A percentile compares a stretch with the other conserved stretches of the same genome.
phyloP scores from a whole-genome alignment of 2,113 vertebrate species.

The Rhinoderma darwinii region DNA sequence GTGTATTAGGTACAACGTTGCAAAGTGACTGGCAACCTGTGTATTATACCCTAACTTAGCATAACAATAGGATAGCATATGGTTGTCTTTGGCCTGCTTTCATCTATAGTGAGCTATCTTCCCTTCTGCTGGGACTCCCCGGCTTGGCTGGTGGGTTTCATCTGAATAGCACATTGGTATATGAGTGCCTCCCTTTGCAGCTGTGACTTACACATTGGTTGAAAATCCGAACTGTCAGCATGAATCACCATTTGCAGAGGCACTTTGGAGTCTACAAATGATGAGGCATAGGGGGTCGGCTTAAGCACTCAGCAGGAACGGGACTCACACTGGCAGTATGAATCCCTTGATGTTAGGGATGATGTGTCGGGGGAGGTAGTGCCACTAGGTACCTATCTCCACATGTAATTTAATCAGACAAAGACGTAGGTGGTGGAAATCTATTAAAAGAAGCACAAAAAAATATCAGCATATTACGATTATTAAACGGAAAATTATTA shows the following conservation, averaged over 20 bases:
- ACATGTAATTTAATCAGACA: slow-evolving; percentile 4
- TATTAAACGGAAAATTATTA: background rate
- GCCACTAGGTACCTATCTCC: background rate
- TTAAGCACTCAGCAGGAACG: background rate
- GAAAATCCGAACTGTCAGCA: slow-evolving; percentile 20
- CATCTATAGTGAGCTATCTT: background rate
- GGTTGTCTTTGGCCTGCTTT: background rate
- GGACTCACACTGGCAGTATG: background rate
- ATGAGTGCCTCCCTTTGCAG: slow-evolving; percentile 8
- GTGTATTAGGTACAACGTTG: background rate
- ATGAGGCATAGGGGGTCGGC: slow-evolving; percentile 19
- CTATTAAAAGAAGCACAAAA: background rate
- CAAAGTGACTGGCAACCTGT: background rate
- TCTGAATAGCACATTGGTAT: background rate
- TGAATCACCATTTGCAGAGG: slow-evolving; percentile 17
- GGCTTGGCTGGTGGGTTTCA: background rate
- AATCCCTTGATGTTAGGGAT: slow-evolving; percentile 29
- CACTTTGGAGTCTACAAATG: background rate
- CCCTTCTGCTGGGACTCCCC: background rate
- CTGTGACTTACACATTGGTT: slow-evolving; percentile 8
- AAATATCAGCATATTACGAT: background rate
- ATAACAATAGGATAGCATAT: background rate
- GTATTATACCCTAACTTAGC: background rate
- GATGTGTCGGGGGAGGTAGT: slow-evolving; percentile 3
- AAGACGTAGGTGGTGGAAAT: background rate